phyloP scores from a whole-genome alignment of 1,140 invertebrate genomes.

The Drosophila nigrodunni region DNA sequence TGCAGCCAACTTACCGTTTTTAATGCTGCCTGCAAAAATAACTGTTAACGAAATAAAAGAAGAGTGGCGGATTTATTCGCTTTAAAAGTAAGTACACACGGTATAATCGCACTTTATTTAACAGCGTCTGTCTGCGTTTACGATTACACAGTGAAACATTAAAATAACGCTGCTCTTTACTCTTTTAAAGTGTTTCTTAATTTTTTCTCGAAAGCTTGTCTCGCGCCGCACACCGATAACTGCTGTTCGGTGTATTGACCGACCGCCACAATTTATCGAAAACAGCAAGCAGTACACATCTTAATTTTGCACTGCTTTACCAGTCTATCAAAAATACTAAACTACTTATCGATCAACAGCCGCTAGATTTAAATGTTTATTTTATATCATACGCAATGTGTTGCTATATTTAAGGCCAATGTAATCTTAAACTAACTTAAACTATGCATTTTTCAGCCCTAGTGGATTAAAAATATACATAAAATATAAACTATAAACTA shows the following conservation, averaged over 20 bases:
- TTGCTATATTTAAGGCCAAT: slow-evolving; percentile 7
- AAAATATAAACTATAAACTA: not conserved
- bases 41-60: too few relatives aligned
- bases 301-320: not conserved
- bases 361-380: slow-evolving; percentile 13
- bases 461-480: slow-evolving; percentile 25
- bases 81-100: too few relatives aligned
- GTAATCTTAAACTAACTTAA: slow-evolving; percentile 20
- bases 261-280: slow-evolving; percentile 33
- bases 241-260: not conserved
- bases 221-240: not conserved
- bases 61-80: too few relatives aligned
- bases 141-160: too few relatives aligned
- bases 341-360: not conserved
- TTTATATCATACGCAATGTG: not conserved
- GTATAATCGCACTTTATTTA: too few relatives aligned
- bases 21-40: too few relatives aligned
- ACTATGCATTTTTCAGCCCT: slow-evolving; percentile 21
- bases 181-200: too few relatives aligned
- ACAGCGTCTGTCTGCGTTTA: too few relatives aligned
- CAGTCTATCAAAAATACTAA: not conserved
- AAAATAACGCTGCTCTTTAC: too few relatives aligned
- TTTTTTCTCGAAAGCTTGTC: not conserved
- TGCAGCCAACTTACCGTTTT: too few relatives aligned
- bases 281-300: too few relatives aligned